Base-by-base conservation (phyloP, 1,140 invertebrate genomes). In the Pararge aegeria region DNA sequence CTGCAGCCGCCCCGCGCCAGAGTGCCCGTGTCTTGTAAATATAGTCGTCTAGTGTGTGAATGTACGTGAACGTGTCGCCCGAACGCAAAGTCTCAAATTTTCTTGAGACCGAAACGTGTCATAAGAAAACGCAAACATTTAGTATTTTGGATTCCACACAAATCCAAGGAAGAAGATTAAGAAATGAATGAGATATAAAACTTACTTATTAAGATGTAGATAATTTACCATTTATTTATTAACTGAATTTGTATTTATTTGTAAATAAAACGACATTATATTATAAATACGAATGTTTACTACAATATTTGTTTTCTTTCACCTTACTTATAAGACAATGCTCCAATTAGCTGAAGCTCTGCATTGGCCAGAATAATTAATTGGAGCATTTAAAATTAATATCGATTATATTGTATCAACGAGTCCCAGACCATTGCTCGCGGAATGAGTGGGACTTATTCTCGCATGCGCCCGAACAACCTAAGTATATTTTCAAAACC, bases 191-290 rank as follows among this genome's bases (percentile, higher is more conserved):
- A 87, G 85, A 89, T 89, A 87, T 87, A 87, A 87, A 87, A 80
- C 82, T 87, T 87, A 87, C 82, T 87, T 87, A 87, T 85, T 89
- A 89, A 89, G 83, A 83, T 89, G 87, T 89, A 89, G 87, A 89
- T 89, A 89, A 89, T 88, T 88, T 89, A 89, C 87, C 87, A 89
- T 89, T 89, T 89, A 89, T 89, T 89, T 89, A 89, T 89, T 87
- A 89, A 87, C 84, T 87, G 82, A 89, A 87, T 87, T 89, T 89
- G 87, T 89, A 87, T 89, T 89, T 89, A 89, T 89, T 89, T 89
- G 84, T 87, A 89, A 87, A 89, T 89, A 89, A 89, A 89, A 87
- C 78, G 76, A 87, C 79, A 88, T 85, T 85, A 89, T 87, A 89
- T 89, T 89, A 89, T 89, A 89, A 87, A 87, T 89, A 87, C 84